Percentiles rank a stretch among this genome's conserved stretches.
These are phyloP conservation scores for Cetoscarus ocellatus DNA, from an alignment of 2,797 vertebrate species.

Conservation along the genomic window DNA sequence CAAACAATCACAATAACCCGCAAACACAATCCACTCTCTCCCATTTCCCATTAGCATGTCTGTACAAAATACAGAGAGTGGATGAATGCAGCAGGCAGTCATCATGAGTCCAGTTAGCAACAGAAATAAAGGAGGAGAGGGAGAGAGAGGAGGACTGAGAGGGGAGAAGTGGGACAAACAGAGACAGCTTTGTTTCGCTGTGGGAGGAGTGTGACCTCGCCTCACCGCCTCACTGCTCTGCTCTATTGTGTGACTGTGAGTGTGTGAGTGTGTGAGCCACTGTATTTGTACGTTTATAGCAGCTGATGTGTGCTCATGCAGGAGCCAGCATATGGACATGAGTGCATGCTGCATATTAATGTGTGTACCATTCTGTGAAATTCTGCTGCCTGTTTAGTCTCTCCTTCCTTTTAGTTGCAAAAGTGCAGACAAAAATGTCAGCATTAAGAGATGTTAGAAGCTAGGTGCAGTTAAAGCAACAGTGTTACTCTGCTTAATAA, in stretches of 20 bases:
- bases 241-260: slow-evolving; percentile 59
- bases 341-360: slow-evolving; percentile 22
- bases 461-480: no score
- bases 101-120: slow-evolving; percentile 57
- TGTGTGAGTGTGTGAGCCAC: slow-evolving; percentile 29
- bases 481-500: no score
- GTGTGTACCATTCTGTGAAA: slow-evolving; percentile 6
- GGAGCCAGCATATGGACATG: slow-evolving; percentile 19
- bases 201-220: slow-evolving; percentile 74
- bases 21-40: slow-evolving; percentile 31
- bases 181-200: slow-evolving; percentile 75
- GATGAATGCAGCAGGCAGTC: slow-evolving; percentile 38
- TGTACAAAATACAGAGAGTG: slow-evolving; percentile 23
- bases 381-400: neutral
- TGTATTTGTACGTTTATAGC: slow-evolving; percentile 25
- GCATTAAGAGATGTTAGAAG: no score
- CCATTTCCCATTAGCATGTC: slow-evolving; percentile 49
- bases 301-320: slow-evolving; percentile 14
- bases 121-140: slow-evolving; percentile 40
- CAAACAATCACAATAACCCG: slow-evolving; percentile 1
- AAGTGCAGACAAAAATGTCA: neutral
- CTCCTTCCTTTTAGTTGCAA: neutral
- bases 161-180: slow-evolving; percentile 67
- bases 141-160: slow-evolving; percentile 45
- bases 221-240: slow-evolving; percentile 64